These are phyloP conservation scores for Mimumesa dahlbomi DNA, from an alignment of 2,888 invertebrate species.

Conservation along the genomic window DNA sequence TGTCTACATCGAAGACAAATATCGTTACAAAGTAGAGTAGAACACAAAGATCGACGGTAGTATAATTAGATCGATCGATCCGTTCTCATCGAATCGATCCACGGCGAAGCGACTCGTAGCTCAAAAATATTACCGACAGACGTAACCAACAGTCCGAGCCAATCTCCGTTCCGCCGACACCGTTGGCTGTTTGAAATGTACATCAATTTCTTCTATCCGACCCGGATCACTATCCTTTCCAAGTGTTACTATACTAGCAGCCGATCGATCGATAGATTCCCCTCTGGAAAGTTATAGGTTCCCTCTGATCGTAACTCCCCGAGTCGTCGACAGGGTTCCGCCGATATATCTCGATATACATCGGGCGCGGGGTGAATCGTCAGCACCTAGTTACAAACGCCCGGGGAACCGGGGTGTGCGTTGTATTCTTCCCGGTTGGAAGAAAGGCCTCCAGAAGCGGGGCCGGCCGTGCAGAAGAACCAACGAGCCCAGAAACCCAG, in stretches of 20 bases:
- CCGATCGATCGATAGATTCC: constrained; percentile 48
- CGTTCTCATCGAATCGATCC: too few relatives aligned
- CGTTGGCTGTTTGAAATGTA: constrained; percentile 40
- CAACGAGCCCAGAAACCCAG: constrained; percentile 71
- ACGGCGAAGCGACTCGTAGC: too few relatives aligned
- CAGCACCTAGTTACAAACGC: constrained; percentile 46
- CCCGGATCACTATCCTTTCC: constrained; percentile 9
- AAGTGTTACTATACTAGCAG: neutral
- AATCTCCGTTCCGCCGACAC: too few relatives aligned
- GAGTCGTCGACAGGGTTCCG: constrained; percentile 29
- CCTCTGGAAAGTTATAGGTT: constrained; percentile 48
- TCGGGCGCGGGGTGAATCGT: constrained; percentile 45
- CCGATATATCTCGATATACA: constrained; percentile 52
- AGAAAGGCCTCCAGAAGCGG: constrained; percentile 30
- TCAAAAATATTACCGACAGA: too few relatives aligned
- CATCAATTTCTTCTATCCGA: constrained; percentile 43
- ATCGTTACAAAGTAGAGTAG: too few relatives aligned
- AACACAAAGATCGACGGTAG: too few relatives aligned
- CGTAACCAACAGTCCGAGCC: too few relatives aligned
- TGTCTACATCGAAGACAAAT: too few relatives aligned
- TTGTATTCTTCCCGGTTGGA: constrained; percentile 10
- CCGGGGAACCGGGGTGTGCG: too few relatives aligned
- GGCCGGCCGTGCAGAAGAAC: constrained; percentile 56
- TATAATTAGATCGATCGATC: too few relatives aligned
- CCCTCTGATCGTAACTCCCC: constrained; percentile 44